Conservation (phyloP, 2,113 vertebrate genomes). For the Bufo gargarizans region DNA sequence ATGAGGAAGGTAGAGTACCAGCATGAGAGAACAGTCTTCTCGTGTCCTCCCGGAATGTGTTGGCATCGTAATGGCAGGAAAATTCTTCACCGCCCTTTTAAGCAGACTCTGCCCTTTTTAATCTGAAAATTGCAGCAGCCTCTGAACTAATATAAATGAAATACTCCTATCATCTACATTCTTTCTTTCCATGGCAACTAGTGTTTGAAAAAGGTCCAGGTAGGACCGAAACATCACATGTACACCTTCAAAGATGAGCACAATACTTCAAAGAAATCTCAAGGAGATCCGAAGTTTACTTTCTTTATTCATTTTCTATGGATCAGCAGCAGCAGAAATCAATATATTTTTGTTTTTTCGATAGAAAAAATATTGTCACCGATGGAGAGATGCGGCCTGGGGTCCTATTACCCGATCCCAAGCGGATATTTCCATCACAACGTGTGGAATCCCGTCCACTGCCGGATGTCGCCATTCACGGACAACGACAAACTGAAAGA, state of each 20-base stretch:
- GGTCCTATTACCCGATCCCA: slow-evolving; percentile 37
- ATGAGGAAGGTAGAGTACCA: too few species aligned
- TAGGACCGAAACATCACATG: too few species aligned
- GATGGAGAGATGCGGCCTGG: background rate
- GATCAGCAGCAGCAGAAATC: background rate
- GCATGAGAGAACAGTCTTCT: too few species aligned
- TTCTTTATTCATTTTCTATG: background rate
- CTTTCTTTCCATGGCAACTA: too few species aligned
- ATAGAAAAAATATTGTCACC: background rate
- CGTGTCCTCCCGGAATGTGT: too few species aligned
- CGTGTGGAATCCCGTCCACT: slow-evolving; percentile 40
- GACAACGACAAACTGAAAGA: slow-evolving; percentile 30
- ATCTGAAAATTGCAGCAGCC: too few species aligned
- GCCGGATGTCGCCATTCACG: slow-evolving; percentile 7
- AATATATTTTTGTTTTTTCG: background rate
- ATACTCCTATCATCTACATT: too few species aligned
- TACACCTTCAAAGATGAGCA: too few species aligned
- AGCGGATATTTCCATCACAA: slow-evolving; percentile 52
- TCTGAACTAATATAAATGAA: too few species aligned
- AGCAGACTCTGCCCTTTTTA: background rate
- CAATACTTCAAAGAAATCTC: too few species aligned
- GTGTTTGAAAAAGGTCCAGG: too few species aligned
- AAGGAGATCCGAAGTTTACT: too few species aligned
- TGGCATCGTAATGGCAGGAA: background rate
- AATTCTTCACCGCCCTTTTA: background rate